Evolutionary conservation across 2,888 invertebrate species (phyloP).

Genomic region (Temnothorax ravouxi): DNA sequence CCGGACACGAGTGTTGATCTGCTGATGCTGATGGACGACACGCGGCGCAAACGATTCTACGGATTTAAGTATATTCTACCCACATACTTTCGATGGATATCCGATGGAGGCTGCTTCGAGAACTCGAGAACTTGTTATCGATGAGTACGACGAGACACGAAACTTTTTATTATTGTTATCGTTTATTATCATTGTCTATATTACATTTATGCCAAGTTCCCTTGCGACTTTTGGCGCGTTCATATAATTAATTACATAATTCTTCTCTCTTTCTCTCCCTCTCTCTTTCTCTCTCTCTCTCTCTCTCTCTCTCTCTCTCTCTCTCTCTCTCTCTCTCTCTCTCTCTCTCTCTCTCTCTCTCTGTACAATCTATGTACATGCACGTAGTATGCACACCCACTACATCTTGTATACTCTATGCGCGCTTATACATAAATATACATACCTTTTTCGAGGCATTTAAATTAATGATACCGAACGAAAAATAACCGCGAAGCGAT

Average conservation of each 20-base stretch:
- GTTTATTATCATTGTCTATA: slow-evolving; percentile 63
- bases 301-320: slow-evolving; percentile 55
- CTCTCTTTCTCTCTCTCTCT: slow-evolving; percentile 75
- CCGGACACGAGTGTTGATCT: too few relatives aligned
- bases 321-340: slow-evolving; percentile 78
- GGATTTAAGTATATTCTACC: too few relatives aligned
- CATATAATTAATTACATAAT: too few relatives aligned
- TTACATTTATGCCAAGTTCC: slow-evolving; percentile 72
- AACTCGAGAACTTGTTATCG: background rate
- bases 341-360: slow-evolving; percentile 75
- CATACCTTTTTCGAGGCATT: slow-evolving; percentile 54
- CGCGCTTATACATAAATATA: slow-evolving; percentile 54
- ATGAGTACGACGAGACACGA: background rate
- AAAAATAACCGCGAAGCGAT: slow-evolving; percentile 25
- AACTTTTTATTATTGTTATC: slow-evolving; percentile 55
- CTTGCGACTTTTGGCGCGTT: slow-evolving; percentile 68
- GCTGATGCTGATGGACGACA: too few relatives aligned
- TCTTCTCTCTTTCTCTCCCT: too few relatives aligned
- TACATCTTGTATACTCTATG: slow-evolving; percentile 27
- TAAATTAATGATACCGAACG: slow-evolving; percentile 40
- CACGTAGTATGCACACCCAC: slow-evolving; percentile 71
- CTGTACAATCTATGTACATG: slow-evolving; percentile 81
- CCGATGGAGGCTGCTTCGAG: background rate
- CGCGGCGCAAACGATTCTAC: background rate
- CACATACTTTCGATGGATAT: background rate